Base-by-base conservation (phyloP, 2,888 invertebrate genomes). In the Drosophila koepferae region DNA sequence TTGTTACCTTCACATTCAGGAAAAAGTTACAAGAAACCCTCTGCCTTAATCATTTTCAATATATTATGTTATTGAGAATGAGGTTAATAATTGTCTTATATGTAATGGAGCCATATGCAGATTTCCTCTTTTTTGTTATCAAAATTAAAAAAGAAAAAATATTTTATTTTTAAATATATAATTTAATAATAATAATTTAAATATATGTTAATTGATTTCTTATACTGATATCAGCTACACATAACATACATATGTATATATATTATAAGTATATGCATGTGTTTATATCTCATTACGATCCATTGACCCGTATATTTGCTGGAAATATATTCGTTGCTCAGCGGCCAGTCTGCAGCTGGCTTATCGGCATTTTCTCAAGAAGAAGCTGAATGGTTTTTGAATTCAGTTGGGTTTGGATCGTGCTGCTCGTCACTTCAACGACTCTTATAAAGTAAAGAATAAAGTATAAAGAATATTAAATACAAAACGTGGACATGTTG, bases 361-460 rank as follows among this genome's bases (percentile, higher is more conserved):
- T 48, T 67, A 73, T 77, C 77, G n/a, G 46, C 1, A 16, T 14
- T 44, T 44, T 43, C 31, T 18, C 31, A 61, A 41, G 28, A 48
- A 20, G 28, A 54, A 53, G 55, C 49, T 48, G n/a, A 56, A 28
- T 43, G 43, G 6, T 14, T 9, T 9, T 44, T 28, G 23, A 9
- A 38, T 34, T 77, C 70, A 77, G 77, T 77, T 65, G 63, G 54
- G n/a, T 44, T 63, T 10, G 28, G 60, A 56, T 63, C 63, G 77
- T 34, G 61, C 38, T 46, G 61, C n/a, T 16, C 31, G 54, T 23
- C 36, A 36, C n/a, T 63, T 44, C 43, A 20, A 0, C 36, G 23
- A 41, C 58, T 44, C 43, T 9, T 51, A 12, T 14, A 62, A 7
- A 12, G 16, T 14, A 44, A 23, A 40, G 14, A 43, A 14, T 3